These are phyloP conservation scores for Bacillus rossius DNA, from an alignment of 1,140 invertebrate species.

Conservation along the genomic window DNA sequence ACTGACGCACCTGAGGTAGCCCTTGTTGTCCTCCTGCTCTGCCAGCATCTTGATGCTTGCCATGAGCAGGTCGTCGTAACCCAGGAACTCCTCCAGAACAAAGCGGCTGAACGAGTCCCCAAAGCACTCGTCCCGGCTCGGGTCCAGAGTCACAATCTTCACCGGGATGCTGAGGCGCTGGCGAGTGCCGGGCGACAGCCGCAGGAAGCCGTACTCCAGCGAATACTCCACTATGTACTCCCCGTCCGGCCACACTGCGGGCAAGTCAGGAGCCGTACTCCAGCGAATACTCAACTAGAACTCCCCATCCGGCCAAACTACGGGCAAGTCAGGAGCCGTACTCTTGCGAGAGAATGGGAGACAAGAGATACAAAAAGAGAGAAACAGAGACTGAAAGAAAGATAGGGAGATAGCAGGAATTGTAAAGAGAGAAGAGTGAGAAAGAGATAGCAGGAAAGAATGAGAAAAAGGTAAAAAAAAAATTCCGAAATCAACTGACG, in stretches of 20 bases:
- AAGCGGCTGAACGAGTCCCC: conserved; percentile 88
- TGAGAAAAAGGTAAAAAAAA: no score
- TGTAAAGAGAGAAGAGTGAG: no score
- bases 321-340: no score
- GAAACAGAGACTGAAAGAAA: no score
- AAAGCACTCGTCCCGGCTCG: conserved; percentile 84
- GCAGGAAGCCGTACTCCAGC: conserved; percentile 92
- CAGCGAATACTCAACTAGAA: no score
- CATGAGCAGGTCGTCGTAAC: conserved; percentile 96
- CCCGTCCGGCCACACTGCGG: conserved; percentile 73
- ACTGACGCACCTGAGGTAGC: conserved; percentile 74
- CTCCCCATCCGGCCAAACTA: no score
- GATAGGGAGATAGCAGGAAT: no score
- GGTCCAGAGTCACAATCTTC: conserved; percentile 87
- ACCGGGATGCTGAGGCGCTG: conserved; percentile 87
- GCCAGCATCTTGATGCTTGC: conserved; percentile 92
- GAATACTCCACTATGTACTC: conserved; percentile 98
- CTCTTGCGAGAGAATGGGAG: no score
- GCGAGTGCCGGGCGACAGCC: conserved; percentile 78
- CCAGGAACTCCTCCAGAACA: conserved; percentile 87
- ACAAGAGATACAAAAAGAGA: no score
- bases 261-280: no score
- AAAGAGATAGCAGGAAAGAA: no score
- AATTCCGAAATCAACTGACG: no score
- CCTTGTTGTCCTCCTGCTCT: conserved; percentile 95